Evolutionary conservation across 1,140 invertebrate species (phyloP).

Genomic region (Psilanteris sp.): DNA sequence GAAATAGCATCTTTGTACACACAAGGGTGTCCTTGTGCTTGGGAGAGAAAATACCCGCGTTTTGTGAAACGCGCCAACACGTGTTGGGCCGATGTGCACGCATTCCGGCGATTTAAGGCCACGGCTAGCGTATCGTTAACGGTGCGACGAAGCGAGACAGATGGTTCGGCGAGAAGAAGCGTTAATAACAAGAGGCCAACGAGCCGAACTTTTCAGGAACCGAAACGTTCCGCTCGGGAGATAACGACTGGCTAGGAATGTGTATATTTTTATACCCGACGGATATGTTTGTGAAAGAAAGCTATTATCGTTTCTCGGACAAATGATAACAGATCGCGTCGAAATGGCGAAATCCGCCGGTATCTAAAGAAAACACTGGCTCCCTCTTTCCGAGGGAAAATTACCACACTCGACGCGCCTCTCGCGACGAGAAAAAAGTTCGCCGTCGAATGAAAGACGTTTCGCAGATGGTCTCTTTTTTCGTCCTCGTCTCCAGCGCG

Average conservation of each 20-base stretch:
- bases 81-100: conserved; percentile 46
- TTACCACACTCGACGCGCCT: conserved; percentile 3
- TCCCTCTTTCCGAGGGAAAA: conserved; percentile 4
- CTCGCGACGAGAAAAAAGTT: conserved; percentile 4
- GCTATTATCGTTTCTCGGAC: conserved; percentile 13
- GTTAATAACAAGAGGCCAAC: conserved; percentile 11
- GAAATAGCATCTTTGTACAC: conserved; percentile 48
- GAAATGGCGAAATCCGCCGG: background rate
- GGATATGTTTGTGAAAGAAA: background rate
- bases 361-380: conserved; percentile 10
- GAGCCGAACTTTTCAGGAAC: conserved; percentile 5
- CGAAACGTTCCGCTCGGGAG: conserved; percentile 9
- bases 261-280: conserved; percentile 18
- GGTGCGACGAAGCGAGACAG: background rate
- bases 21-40: conserved; percentile 52
- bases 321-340: conserved; percentile 31
- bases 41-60: conserved; percentile 25
- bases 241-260: conserved; percentile 38
- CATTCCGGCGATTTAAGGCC: conserved; percentile 52
- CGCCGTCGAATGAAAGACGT: conserved; percentile 20
- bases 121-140: conserved; percentile 23
- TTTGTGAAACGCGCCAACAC: conserved; percentile 38
- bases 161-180: background rate
- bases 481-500: background rate
- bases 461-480: conserved; percentile 15